phyloP scores from a whole-genome alignment of 1,140 invertebrate species.

The Papilio dardanus region DNA sequence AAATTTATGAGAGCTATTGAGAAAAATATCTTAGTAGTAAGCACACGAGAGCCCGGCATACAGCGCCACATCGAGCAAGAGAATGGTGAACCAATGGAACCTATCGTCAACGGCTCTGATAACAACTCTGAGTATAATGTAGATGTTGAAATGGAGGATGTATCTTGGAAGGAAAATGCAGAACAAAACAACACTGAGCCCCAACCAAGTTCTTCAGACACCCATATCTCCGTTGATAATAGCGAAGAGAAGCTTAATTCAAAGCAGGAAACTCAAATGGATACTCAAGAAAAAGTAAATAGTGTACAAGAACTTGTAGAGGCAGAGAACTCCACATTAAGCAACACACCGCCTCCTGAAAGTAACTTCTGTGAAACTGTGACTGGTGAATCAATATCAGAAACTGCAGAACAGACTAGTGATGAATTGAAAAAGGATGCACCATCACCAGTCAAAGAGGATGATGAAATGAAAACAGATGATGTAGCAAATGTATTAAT shows the following conservation, averaged over 20 bases:
- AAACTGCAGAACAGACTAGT: slow-evolving; percentile 44
- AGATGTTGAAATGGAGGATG: slow-evolving; percentile 87
- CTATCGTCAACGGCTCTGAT: slow-evolving; percentile 83
- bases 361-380: slow-evolving; percentile 47
- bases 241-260: slow-evolving; percentile 63
- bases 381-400: slow-evolving; percentile 41
- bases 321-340: slow-evolving; percentile 54
- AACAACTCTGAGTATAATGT: slow-evolving; percentile 86
- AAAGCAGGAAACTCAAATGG: slow-evolving; percentile 59
- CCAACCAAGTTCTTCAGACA: slow-evolving; percentile 73
- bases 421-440: slow-evolving; percentile 45
- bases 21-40: slow-evolving; percentile 97
- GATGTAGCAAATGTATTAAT: slow-evolving; percentile 47
- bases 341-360: slow-evolving; percentile 34
- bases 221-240: slow-evolving; percentile 70
- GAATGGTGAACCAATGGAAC: slow-evolving; percentile 86
- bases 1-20: slow-evolving; percentile 98
- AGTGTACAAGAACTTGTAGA: slow-evolving; percentile 64
- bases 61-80: slow-evolving; percentile 84
- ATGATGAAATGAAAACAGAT: slow-evolving; percentile 63
- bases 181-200: slow-evolving; percentile 62
- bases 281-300: slow-evolving; percentile 56
- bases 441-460: slow-evolving; percentile 50
- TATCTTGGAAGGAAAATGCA: slow-evolving; percentile 82
- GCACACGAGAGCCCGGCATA: slow-evolving; percentile 93